These are phyloP conservation scores for Barnardius zonarius DNA, from an alignment of 2,113 vertebrate genomes.

Conservation along the genomic window DNA sequence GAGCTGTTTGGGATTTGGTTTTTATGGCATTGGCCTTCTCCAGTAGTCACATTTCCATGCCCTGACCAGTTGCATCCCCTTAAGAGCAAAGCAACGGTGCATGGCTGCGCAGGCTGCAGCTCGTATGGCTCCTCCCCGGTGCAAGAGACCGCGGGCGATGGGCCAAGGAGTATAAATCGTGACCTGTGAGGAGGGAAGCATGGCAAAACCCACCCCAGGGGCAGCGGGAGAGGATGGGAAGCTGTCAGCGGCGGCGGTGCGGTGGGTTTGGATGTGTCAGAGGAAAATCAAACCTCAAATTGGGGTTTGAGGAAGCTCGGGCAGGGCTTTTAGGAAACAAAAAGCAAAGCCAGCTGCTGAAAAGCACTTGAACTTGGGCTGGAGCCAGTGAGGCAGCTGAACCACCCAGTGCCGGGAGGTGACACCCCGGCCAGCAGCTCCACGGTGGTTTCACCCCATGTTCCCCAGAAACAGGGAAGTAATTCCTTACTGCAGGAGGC, in stretches of 20 bases:
- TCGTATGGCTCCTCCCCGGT: rapidly evolving
- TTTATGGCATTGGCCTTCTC: background rate
- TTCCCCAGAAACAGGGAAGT: background rate
- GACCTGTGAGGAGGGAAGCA: background rate
- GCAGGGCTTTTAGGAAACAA: background rate
- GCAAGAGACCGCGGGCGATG: background rate
- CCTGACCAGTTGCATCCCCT: background rate
- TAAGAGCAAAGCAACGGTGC: background rate
- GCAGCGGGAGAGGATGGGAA: background rate
- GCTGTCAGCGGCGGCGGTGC: rapidly evolving
- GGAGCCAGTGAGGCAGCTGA: background rate
- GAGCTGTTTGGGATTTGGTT: too few species aligned
- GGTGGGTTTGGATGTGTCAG: rapidly evolving
- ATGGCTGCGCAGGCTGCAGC: background rate
- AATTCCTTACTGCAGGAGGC: background rate
- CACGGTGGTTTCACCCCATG: rapidly evolving
- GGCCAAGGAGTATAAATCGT: background rate
- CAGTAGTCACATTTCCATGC: background rate
- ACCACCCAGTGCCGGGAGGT: background rate
- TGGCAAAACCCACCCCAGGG: background rate
- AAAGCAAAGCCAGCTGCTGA: background rate
- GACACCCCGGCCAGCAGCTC: background rate
- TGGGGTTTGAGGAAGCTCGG: background rate
- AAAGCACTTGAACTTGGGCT: background rate
- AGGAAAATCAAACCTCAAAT: background rate